Conservation (phyloP, 2,797 vertebrate genomes). For the Macroramphosus scolopax region DNA sequence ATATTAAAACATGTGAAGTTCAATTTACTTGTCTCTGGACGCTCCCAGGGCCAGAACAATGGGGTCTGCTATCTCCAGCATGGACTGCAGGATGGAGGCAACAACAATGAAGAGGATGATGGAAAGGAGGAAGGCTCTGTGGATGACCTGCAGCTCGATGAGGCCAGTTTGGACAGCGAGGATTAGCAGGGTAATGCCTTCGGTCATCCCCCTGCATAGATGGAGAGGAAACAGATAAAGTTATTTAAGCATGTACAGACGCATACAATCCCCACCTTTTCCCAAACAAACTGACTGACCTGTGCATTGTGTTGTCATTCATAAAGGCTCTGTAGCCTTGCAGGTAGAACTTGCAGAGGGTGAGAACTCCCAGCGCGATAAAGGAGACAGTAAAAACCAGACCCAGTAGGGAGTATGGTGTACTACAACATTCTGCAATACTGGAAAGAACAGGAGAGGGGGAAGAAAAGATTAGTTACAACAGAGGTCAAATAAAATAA, state of each 20-base stretch:
- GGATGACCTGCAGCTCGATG: conserved; percentile 96
- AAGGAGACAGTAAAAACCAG: conserved; percentile 98
- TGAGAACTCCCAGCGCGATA: conserved; percentile 93
- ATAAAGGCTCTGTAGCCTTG: conserved; percentile 97
- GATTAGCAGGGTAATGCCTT: conserved; percentile 94
- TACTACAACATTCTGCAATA: conserved; percentile 98
- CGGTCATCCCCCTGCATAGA: conserved; percentile 90
- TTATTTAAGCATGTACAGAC: background rate
- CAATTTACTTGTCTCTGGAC: conserved; percentile 92
- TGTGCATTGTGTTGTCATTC: conserved; percentile 97
- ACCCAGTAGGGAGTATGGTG: conserved; percentile 94
- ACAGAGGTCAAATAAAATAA: no score
- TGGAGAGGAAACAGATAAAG: background rate
- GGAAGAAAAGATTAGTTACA: no score
- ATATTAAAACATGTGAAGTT: background rate
- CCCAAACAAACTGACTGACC: conserved; percentile 70
- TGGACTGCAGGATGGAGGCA: conserved; percentile 96
- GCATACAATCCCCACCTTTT: background rate
- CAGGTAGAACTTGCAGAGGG: conserved; percentile 98
- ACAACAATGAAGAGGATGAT: conserved; percentile 99
- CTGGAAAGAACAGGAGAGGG: conserved; percentile 60
- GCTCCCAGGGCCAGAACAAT: conserved; percentile 95
- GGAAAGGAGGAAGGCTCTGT: conserved; percentile 95
- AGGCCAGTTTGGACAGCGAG: conserved; percentile 96
- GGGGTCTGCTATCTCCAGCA: conserved; percentile 97